These are phyloP conservation scores for Scomber scombrus DNA, from an alignment of 2,113 vertebrate species.

Conservation along the genomic window DNA sequence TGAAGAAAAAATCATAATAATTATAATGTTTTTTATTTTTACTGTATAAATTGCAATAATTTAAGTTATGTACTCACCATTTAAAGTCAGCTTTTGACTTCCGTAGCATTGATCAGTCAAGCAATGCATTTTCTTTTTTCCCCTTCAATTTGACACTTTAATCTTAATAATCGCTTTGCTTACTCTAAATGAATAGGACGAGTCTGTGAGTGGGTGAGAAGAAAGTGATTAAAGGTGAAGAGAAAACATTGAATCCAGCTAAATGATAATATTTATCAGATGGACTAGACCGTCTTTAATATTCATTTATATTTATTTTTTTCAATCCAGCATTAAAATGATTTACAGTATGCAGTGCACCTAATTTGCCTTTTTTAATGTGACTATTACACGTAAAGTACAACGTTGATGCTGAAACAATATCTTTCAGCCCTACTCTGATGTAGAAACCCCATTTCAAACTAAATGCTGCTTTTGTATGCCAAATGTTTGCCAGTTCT, in stretches of 20 bases:
- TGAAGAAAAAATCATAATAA: background rate
- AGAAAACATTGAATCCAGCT: no score
- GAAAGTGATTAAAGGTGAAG: no score
- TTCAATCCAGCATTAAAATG: background rate
- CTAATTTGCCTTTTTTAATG: no score
- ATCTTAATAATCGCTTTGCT: background rate
- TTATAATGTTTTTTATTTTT: background rate
- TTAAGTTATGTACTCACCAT: no score
- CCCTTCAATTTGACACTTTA: no score
- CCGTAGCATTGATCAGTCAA: no score
- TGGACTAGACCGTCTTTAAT: background rate
- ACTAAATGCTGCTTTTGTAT: conserved; percentile 26
- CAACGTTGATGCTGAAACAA: background rate
- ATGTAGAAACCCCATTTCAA: conserved; percentile 11
- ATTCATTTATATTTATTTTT: background rate
- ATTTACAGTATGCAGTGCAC: no score
- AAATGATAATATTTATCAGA: background rate
- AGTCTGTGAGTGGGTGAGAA: no score
- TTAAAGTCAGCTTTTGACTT: no score
- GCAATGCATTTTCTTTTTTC: no score
- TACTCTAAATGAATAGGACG: background rate
- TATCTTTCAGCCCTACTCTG: background rate
- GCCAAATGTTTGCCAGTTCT: background rate
- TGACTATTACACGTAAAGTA: no score
- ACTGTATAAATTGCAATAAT: no score